These are phyloP conservation scores for Diplodus puntazzo DNA, from an alignment of 2,797 vertebrate genomes.

Conservation along the genomic window DNA sequence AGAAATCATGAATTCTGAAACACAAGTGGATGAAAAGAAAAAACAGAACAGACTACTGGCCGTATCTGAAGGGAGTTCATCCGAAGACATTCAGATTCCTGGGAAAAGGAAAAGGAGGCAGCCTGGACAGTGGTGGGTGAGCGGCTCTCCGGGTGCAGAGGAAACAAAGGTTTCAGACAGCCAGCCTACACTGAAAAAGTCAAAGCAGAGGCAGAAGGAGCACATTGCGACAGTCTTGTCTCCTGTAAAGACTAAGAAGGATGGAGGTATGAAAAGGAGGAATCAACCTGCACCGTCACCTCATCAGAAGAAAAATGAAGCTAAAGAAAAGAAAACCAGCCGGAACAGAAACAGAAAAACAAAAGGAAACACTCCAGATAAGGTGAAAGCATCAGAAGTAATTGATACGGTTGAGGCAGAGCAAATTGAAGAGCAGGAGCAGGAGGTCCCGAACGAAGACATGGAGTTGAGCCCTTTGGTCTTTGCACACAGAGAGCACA, in stretches of 20 bases:
- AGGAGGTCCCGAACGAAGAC: conserved; percentile 11
- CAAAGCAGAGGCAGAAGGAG: conserved; percentile 35
- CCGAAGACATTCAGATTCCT: conserved; percentile 21
- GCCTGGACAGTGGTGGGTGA: conserved; percentile 71
- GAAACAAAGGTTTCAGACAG: conserved; percentile 7
- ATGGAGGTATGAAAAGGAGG: conserved; percentile 24
- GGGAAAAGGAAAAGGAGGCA: conserved; percentile 70
- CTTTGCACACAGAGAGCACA: conserved; percentile 35
- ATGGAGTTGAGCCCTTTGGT: conserved; percentile 49
- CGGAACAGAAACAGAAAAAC: conserved; percentile 8
- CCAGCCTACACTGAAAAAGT: conserved; percentile 31
- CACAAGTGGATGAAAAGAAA: not conserved
- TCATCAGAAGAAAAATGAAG: conserved; percentile 3
- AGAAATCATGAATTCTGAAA: conserved; percentile 7
- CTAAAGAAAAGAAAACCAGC: conserved; percentile 43
- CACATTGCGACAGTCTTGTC: not conserved
- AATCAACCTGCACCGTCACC: not conserved
- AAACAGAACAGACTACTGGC: conserved; percentile 14
- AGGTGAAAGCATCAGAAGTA: not conserved
- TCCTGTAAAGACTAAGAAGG: conserved; percentile 39
- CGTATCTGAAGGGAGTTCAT: conserved; percentile 25
- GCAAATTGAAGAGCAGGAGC: conserved; percentile 13
- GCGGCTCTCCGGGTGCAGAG: conserved; percentile 8
- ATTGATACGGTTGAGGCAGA: not conserved
- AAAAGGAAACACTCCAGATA: not conserved